A percentile compares a stretch with the other conserved stretches of the same genome.
Evolutionary conservation across 2,113 vertebrate species (phyloP).

Genomic region (Stegostoma tigrinum): DNA sequence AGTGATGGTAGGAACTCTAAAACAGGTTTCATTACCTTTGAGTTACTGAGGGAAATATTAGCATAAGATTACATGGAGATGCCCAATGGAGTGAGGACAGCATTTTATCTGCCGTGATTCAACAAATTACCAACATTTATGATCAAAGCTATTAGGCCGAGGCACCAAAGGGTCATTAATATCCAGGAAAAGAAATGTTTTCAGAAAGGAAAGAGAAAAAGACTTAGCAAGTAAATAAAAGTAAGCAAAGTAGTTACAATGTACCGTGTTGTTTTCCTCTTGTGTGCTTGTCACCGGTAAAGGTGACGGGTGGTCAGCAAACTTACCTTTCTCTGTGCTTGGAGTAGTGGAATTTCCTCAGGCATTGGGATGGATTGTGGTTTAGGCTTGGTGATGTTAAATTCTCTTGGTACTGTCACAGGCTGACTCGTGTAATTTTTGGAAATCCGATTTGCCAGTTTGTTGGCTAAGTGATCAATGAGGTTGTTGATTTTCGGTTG

Average conservation of each 20-base stretch:
- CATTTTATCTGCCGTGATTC: background rate
- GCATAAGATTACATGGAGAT: background rate
- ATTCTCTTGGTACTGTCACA: conserved; percentile 67
- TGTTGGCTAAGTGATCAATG: conserved; percentile 55
- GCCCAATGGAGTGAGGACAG: background rate
- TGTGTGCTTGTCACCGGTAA: background rate
- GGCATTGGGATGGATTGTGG: conserved; percentile 58
- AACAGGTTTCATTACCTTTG: background rate
- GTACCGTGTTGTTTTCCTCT: background rate
- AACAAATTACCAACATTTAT: background rate
- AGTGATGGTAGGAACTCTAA: background rate
- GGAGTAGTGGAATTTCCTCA: conserved; percentile 54
- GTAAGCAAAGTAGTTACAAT: background rate
- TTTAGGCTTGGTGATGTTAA: conserved; percentile 68
- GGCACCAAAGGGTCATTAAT: background rate
- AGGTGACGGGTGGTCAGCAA: background rate
- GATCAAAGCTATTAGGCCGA: background rate
- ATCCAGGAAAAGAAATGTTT: background rate
- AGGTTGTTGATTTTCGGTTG: conserved; percentile 66
- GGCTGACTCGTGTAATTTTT: conserved; percentile 50
- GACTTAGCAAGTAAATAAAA: background rate
- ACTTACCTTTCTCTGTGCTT: conserved; percentile 68
- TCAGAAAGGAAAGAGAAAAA: background rate
- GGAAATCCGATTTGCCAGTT: conserved; percentile 38
- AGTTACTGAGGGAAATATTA: background rate